A percentile compares a stretch with the other conserved stretches of the same genome.
phyloP scores from a whole-genome alignment of 2,888 invertebrate species.

The Vanessa cardui region DNA sequence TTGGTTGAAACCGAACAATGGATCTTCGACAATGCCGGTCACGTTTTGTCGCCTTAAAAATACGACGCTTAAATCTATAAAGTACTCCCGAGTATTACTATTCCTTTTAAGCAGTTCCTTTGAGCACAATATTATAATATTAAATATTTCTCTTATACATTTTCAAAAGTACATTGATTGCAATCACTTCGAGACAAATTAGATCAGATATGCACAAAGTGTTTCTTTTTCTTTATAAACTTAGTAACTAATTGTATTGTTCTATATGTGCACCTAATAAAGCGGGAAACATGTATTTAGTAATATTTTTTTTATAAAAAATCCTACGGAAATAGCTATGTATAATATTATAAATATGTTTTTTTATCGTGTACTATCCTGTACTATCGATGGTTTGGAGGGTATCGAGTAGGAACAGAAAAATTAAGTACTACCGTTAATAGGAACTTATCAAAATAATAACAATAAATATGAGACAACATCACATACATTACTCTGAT shows the following conservation, averaged over 20 bases:
- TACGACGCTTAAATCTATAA: constrained; percentile 78
- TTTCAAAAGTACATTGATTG: constrained; percentile 33
- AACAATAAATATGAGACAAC: no score
- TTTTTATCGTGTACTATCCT: no score
- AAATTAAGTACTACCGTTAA: no score
- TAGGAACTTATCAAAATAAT: no score
- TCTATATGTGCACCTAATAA: background rate
- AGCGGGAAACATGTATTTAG: no score
- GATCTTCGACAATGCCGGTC: constrained; percentile 64
- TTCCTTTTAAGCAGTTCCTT: constrained; percentile 71
- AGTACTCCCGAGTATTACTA: constrained; percentile 74
- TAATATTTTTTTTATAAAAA: no score
- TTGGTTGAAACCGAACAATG: constrained; percentile 74
- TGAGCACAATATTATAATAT: constrained; percentile 68
- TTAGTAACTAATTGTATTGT: background rate
- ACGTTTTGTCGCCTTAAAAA: constrained; percentile 80
- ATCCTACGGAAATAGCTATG: no score
- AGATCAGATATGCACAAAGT: background rate
- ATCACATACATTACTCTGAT: no score
- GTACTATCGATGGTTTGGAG: no score
- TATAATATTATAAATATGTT: no score
- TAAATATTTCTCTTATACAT: constrained; percentile 52
- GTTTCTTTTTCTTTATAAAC: background rate
- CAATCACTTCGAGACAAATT: constrained; percentile 16
- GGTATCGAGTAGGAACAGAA: no score